A percentile compares a stretch with the other conserved stretches of the same genome.
These are phyloP conservation scores for Platycheirus rosarum DNA, from an alignment of 2,888 invertebrate genomes.

Conservation along the genomic window DNA sequence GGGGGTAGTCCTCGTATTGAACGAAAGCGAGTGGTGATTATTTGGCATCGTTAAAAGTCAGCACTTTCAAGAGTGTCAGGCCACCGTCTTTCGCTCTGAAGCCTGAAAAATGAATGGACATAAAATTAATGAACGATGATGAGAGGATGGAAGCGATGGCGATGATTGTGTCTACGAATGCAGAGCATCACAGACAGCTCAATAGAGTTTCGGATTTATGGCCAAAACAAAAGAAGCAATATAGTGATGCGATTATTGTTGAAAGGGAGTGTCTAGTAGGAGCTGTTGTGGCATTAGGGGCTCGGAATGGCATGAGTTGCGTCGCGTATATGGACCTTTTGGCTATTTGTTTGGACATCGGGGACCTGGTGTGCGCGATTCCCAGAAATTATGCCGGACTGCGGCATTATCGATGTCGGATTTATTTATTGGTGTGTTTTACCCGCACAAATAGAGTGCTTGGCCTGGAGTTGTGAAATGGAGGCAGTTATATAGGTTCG, in stretches of 20 bases:
- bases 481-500: background rate
- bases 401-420: slow-evolving; percentile 51
- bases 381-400: slow-evolving; percentile 19
- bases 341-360: slow-evolving; percentile 39
- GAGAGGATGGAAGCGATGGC: background rate
- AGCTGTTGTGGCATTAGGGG: background rate
- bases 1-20: slow-evolving; percentile 58
- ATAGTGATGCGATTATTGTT: slow-evolving; percentile 55
- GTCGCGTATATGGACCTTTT: slow-evolving; percentile 46
- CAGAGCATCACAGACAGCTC: background rate
- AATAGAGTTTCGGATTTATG: slow-evolving; percentile 53
- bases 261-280: slow-evolving; percentile 54
- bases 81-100: slow-evolving; percentile 65
- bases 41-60: slow-evolving; percentile 72
- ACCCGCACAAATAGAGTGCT: slow-evolving; percentile 25
- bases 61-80: slow-evolving; percentile 69
- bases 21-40: slow-evolving; percentile 63
- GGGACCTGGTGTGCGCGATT: slow-evolving; percentile 1
- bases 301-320: background rate
- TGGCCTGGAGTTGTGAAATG: background rate
- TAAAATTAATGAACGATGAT: slow-evolving; percentile 28
- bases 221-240: slow-evolving; percentile 51
- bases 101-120: slow-evolving; percentile 51
- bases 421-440: slow-evolving; percentile 51
- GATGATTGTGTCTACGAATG: slow-evolving; percentile 38